These are phyloP conservation scores for Percopsis transmontana DNA, from an alignment of 2,113 vertebrate species.

Conservation along the genomic window DNA sequence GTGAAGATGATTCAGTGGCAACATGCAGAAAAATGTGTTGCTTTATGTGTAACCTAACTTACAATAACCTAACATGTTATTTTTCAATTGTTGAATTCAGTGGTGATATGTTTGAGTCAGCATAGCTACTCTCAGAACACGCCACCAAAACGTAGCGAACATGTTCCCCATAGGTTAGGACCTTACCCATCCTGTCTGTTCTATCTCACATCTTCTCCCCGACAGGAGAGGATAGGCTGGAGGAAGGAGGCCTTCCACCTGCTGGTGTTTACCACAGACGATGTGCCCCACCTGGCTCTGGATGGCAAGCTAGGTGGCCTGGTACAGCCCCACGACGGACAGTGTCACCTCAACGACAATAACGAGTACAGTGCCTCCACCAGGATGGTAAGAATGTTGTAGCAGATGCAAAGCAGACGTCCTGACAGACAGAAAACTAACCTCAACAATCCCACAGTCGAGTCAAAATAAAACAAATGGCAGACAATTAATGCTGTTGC, in stretches of 20 bases:
- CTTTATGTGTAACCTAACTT: too few relatives aligned
- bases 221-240: constrained; percentile 92
- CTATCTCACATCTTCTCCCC: not conserved
- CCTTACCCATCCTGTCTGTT: too few relatives aligned
- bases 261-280: constrained; percentile 93
- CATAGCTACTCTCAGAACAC: too few relatives aligned
- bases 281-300: constrained; percentile 93
- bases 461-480: not conserved
- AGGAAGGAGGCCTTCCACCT: constrained; percentile 93
- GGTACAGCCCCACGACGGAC: constrained; percentile 93
- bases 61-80: too few relatives aligned
- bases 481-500: not conserved
- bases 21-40: too few relatives aligned
- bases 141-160: too few relatives aligned
- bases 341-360: constrained; percentile 87
- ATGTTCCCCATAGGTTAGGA: too few relatives aligned
- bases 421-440: not conserved
- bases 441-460: not conserved
- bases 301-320: constrained; percentile 93
- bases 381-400: constrained; percentile 83
- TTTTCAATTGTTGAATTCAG: too few relatives aligned
- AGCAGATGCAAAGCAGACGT: not conserved
- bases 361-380: constrained; percentile 90
- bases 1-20: too few relatives aligned
- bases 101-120: too few relatives aligned